phyloP scores from a whole-genome alignment of 2,797 vertebrate genomes.

The Crocidura indochinensis region DNA sequence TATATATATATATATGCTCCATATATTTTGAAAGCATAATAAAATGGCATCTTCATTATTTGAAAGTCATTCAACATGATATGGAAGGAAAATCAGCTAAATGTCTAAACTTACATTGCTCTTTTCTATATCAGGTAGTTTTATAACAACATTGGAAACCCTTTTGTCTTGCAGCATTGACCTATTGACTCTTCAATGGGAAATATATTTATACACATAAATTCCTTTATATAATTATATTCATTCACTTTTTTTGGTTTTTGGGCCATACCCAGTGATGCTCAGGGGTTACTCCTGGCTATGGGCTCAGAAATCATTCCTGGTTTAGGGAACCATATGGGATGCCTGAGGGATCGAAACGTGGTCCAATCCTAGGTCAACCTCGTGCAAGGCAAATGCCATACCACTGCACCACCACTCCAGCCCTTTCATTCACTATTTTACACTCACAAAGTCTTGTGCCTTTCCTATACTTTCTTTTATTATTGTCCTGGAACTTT shows the following conservation, averaged over 20 bases:
- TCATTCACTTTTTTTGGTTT: too few relatives aligned
- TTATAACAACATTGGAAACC: not conserved
- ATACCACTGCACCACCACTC: too few relatives aligned
- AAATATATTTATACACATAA: not conserved
- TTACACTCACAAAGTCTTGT: not conserved
- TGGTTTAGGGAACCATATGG: too few relatives aligned
- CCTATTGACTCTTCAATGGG: not conserved
- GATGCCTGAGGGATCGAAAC: too few relatives aligned
- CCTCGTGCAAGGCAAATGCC: too few relatives aligned
- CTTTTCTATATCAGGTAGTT: not conserved
- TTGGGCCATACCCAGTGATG: too few relatives aligned
- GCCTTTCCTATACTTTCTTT: conserved; percentile 51
- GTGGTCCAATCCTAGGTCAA: too few relatives aligned
- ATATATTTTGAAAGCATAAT: not conserved
- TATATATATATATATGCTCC: too few relatives aligned
- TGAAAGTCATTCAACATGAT: not conserved
- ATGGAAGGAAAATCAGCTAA: conserved; percentile 12
- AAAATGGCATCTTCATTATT: not conserved
- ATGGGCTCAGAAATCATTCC: too few relatives aligned
- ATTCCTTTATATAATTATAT: too few relatives aligned
- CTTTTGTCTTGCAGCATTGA: not conserved
- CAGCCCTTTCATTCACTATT: too few relatives aligned
- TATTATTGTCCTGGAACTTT: conserved; percentile 14
- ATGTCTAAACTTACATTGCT: not conserved
- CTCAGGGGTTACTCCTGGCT: too few relatives aligned